phyloP scores from a whole-genome alignment of 2,888 invertebrate species.

The Drymonia ruficornis region DNA sequence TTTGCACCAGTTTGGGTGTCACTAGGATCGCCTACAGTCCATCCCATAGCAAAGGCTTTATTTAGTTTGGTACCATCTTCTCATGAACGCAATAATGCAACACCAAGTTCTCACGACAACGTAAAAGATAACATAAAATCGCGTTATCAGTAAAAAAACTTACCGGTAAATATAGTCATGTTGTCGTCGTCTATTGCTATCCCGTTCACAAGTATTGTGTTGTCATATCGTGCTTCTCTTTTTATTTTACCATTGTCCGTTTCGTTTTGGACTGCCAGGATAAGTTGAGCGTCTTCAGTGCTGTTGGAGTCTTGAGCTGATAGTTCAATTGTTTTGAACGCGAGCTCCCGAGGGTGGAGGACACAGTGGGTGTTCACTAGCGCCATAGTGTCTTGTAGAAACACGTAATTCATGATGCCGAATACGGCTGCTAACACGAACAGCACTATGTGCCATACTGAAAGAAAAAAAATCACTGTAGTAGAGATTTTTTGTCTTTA shows the following conservation, averaged over 20 bases:
- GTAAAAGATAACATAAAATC: not conserved
- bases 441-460: slow-evolving; percentile 72
- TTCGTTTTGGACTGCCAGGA: slow-evolving; percentile 24
- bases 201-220: slow-evolving; percentile 26
- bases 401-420: slow-evolving; percentile 70
- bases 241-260: slow-evolving; percentile 37
- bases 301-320: slow-evolving; percentile 17
- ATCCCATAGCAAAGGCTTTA: no score
- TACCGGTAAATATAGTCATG: slow-evolving; percentile 47
- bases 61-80: no score
- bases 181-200: slow-evolving; percentile 35
- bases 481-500: no score
- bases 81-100: no score
- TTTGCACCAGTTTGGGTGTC: no score
- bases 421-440: slow-evolving; percentile 64
- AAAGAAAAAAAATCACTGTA: slow-evolving; percentile 31
- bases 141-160: slow-evolving; percentile 18
- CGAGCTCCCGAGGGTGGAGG: slow-evolving; percentile 60
- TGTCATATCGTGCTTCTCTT: slow-evolving; percentile 39
- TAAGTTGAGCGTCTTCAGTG: slow-evolving; percentile 46
- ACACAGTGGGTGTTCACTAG: slow-evolving; percentile 66
- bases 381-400: slow-evolving; percentile 66
- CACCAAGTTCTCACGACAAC: no score
- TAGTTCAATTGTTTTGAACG: slow-evolving; percentile 53
- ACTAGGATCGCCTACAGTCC: no score